Percentiles rank a stretch among this genome's conserved stretches.
Conservation (phyloP, 2,888 invertebrate species). For the Drosophila imparisetae region DNA sequence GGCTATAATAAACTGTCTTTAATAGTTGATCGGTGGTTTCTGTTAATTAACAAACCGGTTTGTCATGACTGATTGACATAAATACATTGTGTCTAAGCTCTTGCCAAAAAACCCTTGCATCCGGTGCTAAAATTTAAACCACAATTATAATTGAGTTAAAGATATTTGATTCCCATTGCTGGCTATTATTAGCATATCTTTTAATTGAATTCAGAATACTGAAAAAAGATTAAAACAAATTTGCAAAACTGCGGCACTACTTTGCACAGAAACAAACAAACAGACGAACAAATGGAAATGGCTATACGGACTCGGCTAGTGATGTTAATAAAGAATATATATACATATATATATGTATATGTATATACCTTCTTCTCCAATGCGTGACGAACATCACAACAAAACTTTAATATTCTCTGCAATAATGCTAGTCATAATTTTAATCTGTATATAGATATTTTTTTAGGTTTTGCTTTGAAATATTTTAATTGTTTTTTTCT, state of each 20-base stretch:
- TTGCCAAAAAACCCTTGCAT: not conserved
- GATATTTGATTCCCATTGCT: not conserved
- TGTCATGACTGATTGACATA: not conserved
- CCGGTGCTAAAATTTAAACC: not conserved
- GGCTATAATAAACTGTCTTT: not conserved
- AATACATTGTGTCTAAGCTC: not conserved
- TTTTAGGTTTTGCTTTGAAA: not conserved
- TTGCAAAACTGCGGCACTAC: not conserved
- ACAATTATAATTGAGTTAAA: not conserved
- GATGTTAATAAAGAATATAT: not conserved
- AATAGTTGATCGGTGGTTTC: not conserved
- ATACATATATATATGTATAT: no score
- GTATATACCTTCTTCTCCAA: no score
- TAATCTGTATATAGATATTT: rapidly evolving
- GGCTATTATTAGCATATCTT: not conserved
- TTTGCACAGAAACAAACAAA: not conserved
- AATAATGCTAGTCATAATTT: not conserved
- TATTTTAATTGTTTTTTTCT: not conserved
- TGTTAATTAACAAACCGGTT: not conserved
- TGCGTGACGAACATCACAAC: not conserved
- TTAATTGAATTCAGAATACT: not conserved
- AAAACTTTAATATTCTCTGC: not conserved
- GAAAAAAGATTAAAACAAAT: not conserved
- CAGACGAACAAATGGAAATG: not conserved
- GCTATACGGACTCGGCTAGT: rapidly evolving